A percentile compares a stretch with the other conserved stretches of the same genome.
Conservation (phyloP, 2,113 vertebrate genomes). For the Datnioides undecimradiatus region DNA sequence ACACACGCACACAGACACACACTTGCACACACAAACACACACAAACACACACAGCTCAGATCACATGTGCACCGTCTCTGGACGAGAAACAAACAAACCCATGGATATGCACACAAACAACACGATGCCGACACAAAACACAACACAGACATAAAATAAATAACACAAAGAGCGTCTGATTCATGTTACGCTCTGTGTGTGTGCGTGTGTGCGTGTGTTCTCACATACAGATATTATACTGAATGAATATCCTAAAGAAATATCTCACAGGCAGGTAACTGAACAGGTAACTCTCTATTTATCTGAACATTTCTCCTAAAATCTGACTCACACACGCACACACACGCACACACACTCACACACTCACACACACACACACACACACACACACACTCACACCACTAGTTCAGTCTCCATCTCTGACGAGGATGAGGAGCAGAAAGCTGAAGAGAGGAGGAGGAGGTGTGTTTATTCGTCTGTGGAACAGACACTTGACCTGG, state of each 20-base stretch:
- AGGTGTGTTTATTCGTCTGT: slow-evolving; percentile 44
- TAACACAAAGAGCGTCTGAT: neutral
- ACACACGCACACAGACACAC: slow-evolving; percentile 30
- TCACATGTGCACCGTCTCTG: slow-evolving; percentile 21
- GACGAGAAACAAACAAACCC: slow-evolving; percentile 54
- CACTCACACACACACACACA: neutral
- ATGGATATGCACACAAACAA: slow-evolving; percentile 63
- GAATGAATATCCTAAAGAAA: too few species aligned
- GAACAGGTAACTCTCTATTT: too few species aligned
- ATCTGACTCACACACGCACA: too few species aligned
- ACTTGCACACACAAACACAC: slow-evolving; percentile 27
- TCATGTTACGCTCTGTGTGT: too few species aligned
- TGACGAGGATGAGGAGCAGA: neutral
- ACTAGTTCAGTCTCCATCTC: neutral
- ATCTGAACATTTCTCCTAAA: too few species aligned
- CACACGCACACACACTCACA: too few species aligned
- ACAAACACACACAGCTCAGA: slow-evolving; percentile 19
- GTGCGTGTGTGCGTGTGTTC: too few species aligned
- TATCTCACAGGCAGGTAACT: too few species aligned
- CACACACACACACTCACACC: neutral
- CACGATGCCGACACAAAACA: neutral
- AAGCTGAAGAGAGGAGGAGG: neutral
- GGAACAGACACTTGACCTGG: slow-evolving; percentile 75
- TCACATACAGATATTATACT: too few species aligned
- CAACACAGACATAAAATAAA: neutral